Conservation (phyloP, 2,888 invertebrate species). For the Antheraea assamensis region DNA sequence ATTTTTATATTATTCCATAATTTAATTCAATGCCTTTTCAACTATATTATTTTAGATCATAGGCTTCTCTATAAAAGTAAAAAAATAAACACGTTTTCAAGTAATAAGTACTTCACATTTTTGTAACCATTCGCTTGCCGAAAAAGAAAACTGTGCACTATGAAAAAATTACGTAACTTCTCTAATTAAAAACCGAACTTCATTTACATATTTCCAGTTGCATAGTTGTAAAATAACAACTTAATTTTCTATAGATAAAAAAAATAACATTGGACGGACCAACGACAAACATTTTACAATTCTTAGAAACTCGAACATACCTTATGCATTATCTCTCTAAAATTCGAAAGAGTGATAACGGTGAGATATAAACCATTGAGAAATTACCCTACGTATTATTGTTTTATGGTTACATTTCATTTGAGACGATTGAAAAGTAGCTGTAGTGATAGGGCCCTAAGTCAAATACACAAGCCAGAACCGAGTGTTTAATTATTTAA, state of each 20-base stretch:
- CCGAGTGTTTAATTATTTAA: constrained; percentile 64
- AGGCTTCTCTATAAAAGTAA: no score
- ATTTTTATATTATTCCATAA: no score
- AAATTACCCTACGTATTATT: constrained; percentile 25
- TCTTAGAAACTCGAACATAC: constrained; percentile 68
- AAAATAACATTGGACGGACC: constrained; percentile 43
- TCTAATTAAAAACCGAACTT: constrained; percentile 28
- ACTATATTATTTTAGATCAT: no score
- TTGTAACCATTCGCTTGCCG: no score
- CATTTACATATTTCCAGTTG: constrained; percentile 39
- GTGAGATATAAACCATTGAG: constrained; percentile 23
- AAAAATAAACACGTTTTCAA: no score
- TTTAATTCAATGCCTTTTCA: no score
- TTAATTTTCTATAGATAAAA: constrained; percentile 58
- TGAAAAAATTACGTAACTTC: neutral
- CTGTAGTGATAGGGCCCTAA: constrained; percentile 64
- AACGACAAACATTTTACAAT: constrained; percentile 60
- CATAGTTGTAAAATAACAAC: constrained; percentile 54
- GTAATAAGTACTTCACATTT: no score
- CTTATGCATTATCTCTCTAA: constrained; percentile 59
- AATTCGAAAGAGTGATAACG: constrained; percentile 42
- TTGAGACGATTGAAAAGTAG: constrained; percentile 28
- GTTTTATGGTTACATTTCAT: constrained; percentile 27
- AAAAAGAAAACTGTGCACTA: neutral
- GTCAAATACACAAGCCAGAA: constrained; percentile 52